Conservation (phyloP, 2,888 invertebrate species). For the Bimastos eiseni region DNA sequence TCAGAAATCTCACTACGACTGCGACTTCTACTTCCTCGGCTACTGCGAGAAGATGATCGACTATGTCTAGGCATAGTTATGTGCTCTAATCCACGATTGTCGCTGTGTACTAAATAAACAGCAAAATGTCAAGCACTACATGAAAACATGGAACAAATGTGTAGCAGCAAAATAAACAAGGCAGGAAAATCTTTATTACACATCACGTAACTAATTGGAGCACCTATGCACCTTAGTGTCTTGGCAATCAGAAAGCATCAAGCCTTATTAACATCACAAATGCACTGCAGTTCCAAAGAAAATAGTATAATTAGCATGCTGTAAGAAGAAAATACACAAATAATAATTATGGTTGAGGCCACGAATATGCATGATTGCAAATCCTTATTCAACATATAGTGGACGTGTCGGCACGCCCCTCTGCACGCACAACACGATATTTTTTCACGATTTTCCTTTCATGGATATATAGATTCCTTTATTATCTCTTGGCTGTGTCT, state of each 20-base stretch:
- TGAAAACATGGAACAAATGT: neutral
- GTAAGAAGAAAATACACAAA: no score
- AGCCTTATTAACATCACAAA: neutral
- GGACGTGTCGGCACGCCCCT: no score
- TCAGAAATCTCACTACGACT: slow-evolving; percentile 29
- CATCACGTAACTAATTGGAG: no score
- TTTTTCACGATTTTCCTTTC: no score
- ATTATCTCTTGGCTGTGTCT: no score
- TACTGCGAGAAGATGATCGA: slow-evolving; percentile 24
- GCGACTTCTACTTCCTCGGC: slow-evolving; percentile 26
- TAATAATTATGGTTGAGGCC: no score
- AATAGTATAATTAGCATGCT: neutral
- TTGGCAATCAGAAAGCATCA: neutral
- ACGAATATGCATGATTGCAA: no score
- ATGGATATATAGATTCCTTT: no score
- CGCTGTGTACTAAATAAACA: neutral
- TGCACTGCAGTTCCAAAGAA: neutral
- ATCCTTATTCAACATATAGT: no score
- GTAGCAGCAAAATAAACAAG: neutral
- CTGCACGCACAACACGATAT: no score
- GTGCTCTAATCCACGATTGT: neutral
- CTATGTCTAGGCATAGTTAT: slow-evolving; percentile 20
- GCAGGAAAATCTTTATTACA: no score
- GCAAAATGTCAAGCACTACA: neutral
- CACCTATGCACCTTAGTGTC: neutral